Base-by-base conservation (phyloP, 2,113 vertebrate genomes). In the Oncorhynchus keta region DNA sequence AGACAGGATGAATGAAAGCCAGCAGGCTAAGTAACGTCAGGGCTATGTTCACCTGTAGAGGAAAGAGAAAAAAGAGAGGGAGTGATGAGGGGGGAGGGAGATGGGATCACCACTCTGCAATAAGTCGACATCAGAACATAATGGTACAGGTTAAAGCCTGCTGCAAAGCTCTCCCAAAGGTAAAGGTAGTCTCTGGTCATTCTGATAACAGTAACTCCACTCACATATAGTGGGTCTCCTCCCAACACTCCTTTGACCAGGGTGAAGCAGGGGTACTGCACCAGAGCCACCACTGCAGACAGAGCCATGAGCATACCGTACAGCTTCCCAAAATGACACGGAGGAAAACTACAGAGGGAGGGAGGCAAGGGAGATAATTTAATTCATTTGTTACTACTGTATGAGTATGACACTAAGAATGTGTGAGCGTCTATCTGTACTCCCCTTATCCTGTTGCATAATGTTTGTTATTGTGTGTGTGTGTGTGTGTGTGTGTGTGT, bases 271-370 rank as follows among this genome's bases (percentile, higher is more conserved):
- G 95, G 94, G 79, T 97, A 98, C 88, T 98, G 96, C 28, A 98
- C 85, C 72, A 97, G 64, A 0, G 95, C 94, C 66, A 97, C 87
- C 18, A 95, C 39, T 0, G 95, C 97, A 0, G 96, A 97, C 80
- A 98, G 86, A 1, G 94, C 90, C 96, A 97, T 94, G 79, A 94
- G 65, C 72, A 95, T 76, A 61, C 97, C 96, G 0, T 91, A 97
- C 26, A 99, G 90, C 89, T 98, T 98, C 77, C 97, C 97, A 1
- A 97, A 98, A 83, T 98, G 96, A 76, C 92, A 87, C 0, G 86
- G 65, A 0, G 97, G 97, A 74, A 98, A 98, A 13, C 97, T 98
- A 81, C 48, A 70, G n/a, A 86, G 30, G 73, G 24, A 68, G 24
- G 80, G 16, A 75, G 49, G 16, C 12, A 55, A 45, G 39, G 39